Evolutionary conservation across 2,113 vertebrate species (phyloP).

Genomic region (Halichoeres trimaculatus): DNA sequence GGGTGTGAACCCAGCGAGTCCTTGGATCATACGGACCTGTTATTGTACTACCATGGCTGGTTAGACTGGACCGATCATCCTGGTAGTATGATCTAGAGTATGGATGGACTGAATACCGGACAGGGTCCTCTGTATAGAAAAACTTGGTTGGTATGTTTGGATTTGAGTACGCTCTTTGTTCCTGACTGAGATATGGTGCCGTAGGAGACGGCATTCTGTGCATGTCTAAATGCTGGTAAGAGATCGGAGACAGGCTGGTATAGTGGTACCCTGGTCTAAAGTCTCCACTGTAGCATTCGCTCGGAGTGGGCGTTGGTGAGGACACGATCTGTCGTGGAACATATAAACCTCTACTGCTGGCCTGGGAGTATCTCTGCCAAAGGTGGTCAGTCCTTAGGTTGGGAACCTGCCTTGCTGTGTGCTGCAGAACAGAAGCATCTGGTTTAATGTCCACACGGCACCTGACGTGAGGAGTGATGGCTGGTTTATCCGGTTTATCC

Average conservation of each 20-base stretch:
- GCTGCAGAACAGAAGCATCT: slow-evolving; percentile 89
- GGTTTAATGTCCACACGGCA: slow-evolving; percentile 96
- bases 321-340: slow-evolving; percentile 84
- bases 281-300: slow-evolving; percentile 90
- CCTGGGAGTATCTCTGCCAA: slow-evolving; percentile 83
- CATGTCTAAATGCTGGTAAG: slow-evolving; percentile 80
- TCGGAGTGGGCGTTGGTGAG: slow-evolving; percentile 91
- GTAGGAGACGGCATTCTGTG: slow-evolving; percentile 84
- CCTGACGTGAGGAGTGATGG: slow-evolving; percentile 88
- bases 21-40: slow-evolving; percentile 83
- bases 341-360: slow-evolving; percentile 84
- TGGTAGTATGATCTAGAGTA: slow-evolving; percentile 83
- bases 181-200: slow-evolving; percentile 81
- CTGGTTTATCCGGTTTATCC: slow-evolving; percentile 75
- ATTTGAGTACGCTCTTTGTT: slow-evolving; percentile 86
- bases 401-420: slow-evolving; percentile 80
- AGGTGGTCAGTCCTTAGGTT: slow-evolving; percentile 72
- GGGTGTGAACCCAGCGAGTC: slow-evolving; percentile 82
- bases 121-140: slow-evolving; percentile 90
- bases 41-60: slow-evolving; percentile 82
- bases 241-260: slow-evolving; percentile 80
- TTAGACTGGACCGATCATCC: slow-evolving; percentile 82
- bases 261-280: slow-evolving; percentile 84
- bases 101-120: slow-evolving; percentile 79
- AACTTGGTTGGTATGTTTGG: slow-evolving; percentile 89